These are phyloP conservation scores for Netelia fuscicornis DNA, from an alignment of 2,888 invertebrate genomes.

Conservation along the genomic window DNA sequence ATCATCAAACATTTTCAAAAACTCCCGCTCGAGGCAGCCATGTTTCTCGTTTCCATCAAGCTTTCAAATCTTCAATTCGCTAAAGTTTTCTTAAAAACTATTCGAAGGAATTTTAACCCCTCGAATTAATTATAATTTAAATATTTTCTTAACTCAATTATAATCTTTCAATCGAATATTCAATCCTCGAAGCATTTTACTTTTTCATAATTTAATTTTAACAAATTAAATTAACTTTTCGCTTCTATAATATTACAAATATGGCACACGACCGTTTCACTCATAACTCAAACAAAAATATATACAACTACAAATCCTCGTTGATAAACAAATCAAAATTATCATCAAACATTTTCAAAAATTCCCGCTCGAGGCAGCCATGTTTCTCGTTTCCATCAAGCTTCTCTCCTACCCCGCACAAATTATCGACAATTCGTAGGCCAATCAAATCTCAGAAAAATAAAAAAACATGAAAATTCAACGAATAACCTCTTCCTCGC, in stretches of 20 bases:
- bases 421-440: neutral
- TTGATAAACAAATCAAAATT: too few relatives aligned
- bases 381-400: neutral
- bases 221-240: too few relatives aligned
- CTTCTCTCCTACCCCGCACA: neutral
- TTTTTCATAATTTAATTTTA: too few relatives aligned
- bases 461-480: neutral
- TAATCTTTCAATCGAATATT: too few relatives aligned
- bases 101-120: too few relatives aligned
- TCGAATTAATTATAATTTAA: too few relatives aligned
- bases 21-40: conserved; percentile 39
- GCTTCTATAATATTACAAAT: too few relatives aligned
- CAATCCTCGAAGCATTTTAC: too few relatives aligned
- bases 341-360: neutral
- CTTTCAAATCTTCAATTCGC: neutral
- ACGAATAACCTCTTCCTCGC: neutral
- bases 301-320: too few relatives aligned
- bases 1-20: neutral
- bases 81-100: neutral
- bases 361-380: conserved; percentile 39
- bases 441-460: neutral
- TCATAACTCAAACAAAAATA: too few relatives aligned
- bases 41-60: neutral
- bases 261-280: too few relatives aligned
- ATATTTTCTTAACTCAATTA: too few relatives aligned